A percentile compares a stretch with the other conserved stretches of the same genome.
phyloP scores from a whole-genome alignment of 2,797 vertebrate species.

The Vespertilio murinus region DNA sequence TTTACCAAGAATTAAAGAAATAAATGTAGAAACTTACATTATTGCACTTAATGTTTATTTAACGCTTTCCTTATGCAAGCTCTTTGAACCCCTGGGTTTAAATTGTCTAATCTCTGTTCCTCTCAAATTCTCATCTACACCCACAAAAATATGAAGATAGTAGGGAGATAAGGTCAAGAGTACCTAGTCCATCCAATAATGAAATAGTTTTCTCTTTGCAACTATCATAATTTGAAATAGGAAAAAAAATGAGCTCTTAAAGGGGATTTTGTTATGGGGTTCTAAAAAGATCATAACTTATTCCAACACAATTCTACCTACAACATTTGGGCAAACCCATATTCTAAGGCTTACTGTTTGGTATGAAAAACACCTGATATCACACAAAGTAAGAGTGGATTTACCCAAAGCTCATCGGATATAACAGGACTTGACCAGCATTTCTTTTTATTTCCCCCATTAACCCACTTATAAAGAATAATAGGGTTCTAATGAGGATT shows the following conservation, averaged over 20 bases:
- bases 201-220: constrained; percentile 1
- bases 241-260: background rate
- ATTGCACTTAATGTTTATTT: background rate
- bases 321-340: background rate
- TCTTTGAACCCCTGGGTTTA: background rate
- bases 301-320: background rate
- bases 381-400: background rate
- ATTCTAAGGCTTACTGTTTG: background rate
- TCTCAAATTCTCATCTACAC: background rate
- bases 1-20: background rate
- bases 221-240: background rate
- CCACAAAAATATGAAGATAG: background rate
- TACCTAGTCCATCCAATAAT: background rate
- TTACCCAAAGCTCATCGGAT: background rate
- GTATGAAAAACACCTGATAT: background rate
- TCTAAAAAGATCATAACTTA: constrained; percentile 19
- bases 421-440: constrained; percentile 53
- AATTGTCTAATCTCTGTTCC: background rate
- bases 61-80: background rate
- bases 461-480: constrained; percentile 73
- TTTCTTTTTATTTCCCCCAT: background rate
- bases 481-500: constrained; percentile 73
- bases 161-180: background rate
- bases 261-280: background rate
- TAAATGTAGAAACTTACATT: background rate